Base-by-base conservation (phyloP, 2,113 vertebrate species). In the Candoia aspera region DNA sequence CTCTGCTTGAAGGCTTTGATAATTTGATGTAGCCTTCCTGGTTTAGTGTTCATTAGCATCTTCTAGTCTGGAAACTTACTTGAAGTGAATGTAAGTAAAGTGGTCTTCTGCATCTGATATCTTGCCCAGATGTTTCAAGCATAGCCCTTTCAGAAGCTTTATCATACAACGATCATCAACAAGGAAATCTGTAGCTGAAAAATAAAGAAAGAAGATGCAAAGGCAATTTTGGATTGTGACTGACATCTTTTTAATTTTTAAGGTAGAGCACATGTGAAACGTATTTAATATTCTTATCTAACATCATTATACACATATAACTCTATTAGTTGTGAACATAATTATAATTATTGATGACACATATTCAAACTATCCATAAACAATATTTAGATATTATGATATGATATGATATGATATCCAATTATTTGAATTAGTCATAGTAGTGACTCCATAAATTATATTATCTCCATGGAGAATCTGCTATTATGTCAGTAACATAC, bases 81-180 rank as follows among this genome's bases (percentile, higher is more conserved):
- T 99, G 97, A 98, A 98, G 95, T 97, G 97, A 94, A 99, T 97
- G n/a, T 98, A 99, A 93, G 98, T 98, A 95, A 99, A 99, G 96
- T 98, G 98, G 85, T 99, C 98, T 95, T 99, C 98, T 0, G 99
- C 98, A 95, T 99, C 99, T 37, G 97, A 98, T 29, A 97, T 96
- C 88, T 97, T 98, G 86, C 98, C 99, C 96, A 99, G 96, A 96
- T 99, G 98, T 97, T 99, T 99, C 90, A 99, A 98, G 95, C 99
- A 99, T 23, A 99, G 97, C 29, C 99, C 99, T 96, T 98, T 99
- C 93, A 99, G 96, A 54, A 99, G 95, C 93, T 99, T 99, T 95
- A 99, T 95, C 95, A 99, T 95, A 33, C 99, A 99, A 93, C 98
- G 98, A 92, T 99, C 99, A 94, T 99, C 99, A 95, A 97, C 96